Evolutionary conservation across 2,797 vertebrate genomes (phyloP).

Genomic region (Oryzias sinensis): DNA sequence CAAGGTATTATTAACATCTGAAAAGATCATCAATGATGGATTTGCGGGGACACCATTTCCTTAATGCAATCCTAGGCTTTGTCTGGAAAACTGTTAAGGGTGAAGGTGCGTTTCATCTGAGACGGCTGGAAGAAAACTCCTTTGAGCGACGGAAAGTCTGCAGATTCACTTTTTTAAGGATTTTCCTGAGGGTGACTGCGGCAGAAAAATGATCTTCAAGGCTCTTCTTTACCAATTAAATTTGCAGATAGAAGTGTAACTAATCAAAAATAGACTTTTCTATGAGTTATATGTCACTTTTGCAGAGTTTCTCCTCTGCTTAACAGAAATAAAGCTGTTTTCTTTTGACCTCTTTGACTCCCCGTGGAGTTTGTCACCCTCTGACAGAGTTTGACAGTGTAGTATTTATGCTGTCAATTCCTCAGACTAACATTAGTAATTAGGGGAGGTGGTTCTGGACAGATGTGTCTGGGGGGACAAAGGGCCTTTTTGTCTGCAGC

Average conservation of each 20-base stretch:
- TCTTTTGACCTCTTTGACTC: slow-evolving; percentile 63
- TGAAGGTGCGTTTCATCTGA: slow-evolving; percentile 24
- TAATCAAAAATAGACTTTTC: background rate
- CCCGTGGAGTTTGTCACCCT: slow-evolving; percentile 62
- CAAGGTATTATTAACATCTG: slow-evolving; percentile 56
- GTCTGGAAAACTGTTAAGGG: slow-evolving; percentile 62
- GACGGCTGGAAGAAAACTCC: slow-evolving; percentile 38
- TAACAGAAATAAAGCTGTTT: slow-evolving; percentile 51
- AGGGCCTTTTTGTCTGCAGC: slow-evolving; percentile 67
- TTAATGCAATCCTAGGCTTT: slow-evolving; percentile 38
- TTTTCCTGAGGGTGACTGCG: background rate
- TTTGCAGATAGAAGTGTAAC: background rate
- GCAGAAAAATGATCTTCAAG: background rate
- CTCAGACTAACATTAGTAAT: slow-evolving; percentile 70
- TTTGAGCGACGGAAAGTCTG: slow-evolving; percentile 13
- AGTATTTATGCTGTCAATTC: slow-evolving; percentile 77
- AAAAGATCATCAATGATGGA: slow-evolving; percentile 70
- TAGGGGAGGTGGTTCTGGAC: slow-evolving; percentile 68
- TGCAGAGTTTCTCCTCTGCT: slow-evolving; percentile 7
- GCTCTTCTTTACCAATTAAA: background rate
- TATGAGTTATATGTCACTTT: background rate
- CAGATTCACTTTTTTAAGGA: slow-evolving; percentile 29
- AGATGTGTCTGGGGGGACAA: slow-evolving; percentile 71
- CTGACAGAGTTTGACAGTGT: slow-evolving; percentile 74
- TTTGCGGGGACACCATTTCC: slow-evolving; percentile 57